Base-by-base conservation (phyloP, 2,113 vertebrate species). In the Coregonus clupeaformis region DNA sequence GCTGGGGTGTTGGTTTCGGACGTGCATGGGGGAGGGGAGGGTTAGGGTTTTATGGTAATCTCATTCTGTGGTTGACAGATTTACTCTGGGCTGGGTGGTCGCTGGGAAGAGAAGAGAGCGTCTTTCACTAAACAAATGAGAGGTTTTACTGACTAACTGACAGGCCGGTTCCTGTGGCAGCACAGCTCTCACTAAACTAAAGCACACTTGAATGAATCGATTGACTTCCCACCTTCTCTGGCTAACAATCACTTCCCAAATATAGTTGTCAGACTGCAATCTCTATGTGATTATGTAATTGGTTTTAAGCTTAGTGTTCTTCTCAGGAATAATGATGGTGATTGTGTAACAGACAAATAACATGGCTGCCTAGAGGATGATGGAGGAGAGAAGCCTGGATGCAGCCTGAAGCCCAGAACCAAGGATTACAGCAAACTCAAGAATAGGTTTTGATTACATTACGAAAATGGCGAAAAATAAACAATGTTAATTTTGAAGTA, bases 21-120 rank as follows among this genome's bases (percentile, higher is more conserved):
- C 69, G 13, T 69, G 79, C 78, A 74, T 63, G 77, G 42, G 80
- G 57, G n/a, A n/a, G 22, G 42, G 80, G 57, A 30, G 63, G 52
- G 27, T 74, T 36, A 72, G 74, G 80, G 71, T 83, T 84, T 29
- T 85, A 75, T 68, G 68, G 66, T 80, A 87, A 85, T 86, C 83
- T 82, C 82, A 68, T 73, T 86, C 69, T 80, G 64, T 63, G 75
- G 66, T 49, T 64, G 78, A 80, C 70, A 25, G 78, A 18, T 80
- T 81, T 76, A 36, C 71, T 29, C 69, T 74, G 80, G 80, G 81
- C 76, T 69, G 73, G 74, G 63, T 68, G 75, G 82, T 76, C 67
- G 64, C 69, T 47, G 68, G 47, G 63, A 72, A 72, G 55, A 74
- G 67, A 73, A 63, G 5, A 73, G 25, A 69, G 74, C 71, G 62